phyloP scores from a whole-genome alignment of 2,888 invertebrate species.

The Meliscaeva auricollis region DNA sequence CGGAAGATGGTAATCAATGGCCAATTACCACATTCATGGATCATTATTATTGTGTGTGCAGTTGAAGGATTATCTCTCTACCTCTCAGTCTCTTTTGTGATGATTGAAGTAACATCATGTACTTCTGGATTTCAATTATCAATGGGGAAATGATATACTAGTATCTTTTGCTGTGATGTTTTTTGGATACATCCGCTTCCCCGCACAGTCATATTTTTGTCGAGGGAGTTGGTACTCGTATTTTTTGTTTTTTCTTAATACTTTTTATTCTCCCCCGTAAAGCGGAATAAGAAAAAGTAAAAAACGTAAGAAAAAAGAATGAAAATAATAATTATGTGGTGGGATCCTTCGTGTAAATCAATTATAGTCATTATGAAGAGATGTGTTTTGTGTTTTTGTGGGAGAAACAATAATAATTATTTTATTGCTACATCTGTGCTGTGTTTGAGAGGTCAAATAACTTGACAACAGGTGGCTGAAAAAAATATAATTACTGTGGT shows the following conservation, averaged over 20 bases:
- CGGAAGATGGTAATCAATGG: constrained; percentile 76
- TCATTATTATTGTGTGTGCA: constrained; percentile 69
- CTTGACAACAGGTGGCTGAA: constrained; percentile 29
- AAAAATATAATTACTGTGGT: not conserved
- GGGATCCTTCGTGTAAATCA: constrained; percentile 71
- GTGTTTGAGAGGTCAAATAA: constrained; percentile 15
- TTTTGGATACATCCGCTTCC: constrained; percentile 54
- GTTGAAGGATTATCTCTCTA: constrained; percentile 44
- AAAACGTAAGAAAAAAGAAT: not conserved
- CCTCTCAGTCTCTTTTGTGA: constrained; percentile 45
- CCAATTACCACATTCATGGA: constrained; percentile 76
- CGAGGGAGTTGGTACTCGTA: constrained; percentile 14
- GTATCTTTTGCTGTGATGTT: not conserved
- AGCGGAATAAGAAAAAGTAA: not conserved
- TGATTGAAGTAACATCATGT: constrained; percentile 55
- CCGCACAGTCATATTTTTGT: too few relatives aligned
- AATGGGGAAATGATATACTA: constrained; percentile 41
- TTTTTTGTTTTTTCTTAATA: too few relatives aligned
- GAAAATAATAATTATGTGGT: constrained; percentile 52
- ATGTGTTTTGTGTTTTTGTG: constrained; percentile 37
- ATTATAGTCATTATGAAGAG: constrained; percentile 64
- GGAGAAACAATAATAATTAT: constrained; percentile 27
- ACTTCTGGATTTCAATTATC: constrained; percentile 61
- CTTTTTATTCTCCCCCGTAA: constrained; percentile 48
- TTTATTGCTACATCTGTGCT: constrained; percentile 34